Base-by-base conservation (phyloP, 2,797 vertebrate genomes). In the Xiphophorus birchmanni region DNA sequence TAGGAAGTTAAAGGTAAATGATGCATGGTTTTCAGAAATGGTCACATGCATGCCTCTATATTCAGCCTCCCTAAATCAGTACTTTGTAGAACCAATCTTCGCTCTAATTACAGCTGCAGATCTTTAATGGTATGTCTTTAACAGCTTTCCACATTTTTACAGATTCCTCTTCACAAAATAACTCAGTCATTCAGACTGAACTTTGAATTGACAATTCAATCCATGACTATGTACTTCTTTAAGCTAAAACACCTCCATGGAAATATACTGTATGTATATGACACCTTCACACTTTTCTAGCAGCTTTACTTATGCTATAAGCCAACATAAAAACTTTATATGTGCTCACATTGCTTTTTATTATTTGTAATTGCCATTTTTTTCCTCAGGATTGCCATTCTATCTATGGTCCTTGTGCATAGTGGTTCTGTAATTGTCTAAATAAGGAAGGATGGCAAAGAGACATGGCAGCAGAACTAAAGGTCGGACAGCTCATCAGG, bases 391-490 rank as follows among this genome's bases (percentile, higher is more conserved):
- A 17, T 32, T 32, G 5, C 63, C 63, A 65, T 65, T 63, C 10
- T 29, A 74, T 32, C 15, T 10, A 81, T 60, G 73, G 21, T 80
- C 42, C 35, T 29, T 52, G 35, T 67, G 76, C 72, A 47, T 47
- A 37, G 72, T 63, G 45, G 60, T 80, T 86, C 84, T 93, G 86
- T 92, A 90, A 83, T 76, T 75, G 74, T 73, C 73, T 82, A 5
- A 78, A 26, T 54, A 71, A 85, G 88, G 93, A 93, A 92, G 89
- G 86, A 93, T 83, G 80, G 48, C 58, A 73, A 47, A 74, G 78
- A 77, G 78, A 81, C 75, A 71, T 63, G 69, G 73, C 60, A 84
- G 83, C 85, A 79, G 42, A 78, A 48, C 82, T 75, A 15, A 77
- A 88, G 73, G 82, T 78, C 76, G 76, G 75, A 6, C 54, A 42